These are phyloP conservation scores for Clupea harengus DNA, from an alignment of 2,113 vertebrate species.

Conservation along the genomic window DNA sequence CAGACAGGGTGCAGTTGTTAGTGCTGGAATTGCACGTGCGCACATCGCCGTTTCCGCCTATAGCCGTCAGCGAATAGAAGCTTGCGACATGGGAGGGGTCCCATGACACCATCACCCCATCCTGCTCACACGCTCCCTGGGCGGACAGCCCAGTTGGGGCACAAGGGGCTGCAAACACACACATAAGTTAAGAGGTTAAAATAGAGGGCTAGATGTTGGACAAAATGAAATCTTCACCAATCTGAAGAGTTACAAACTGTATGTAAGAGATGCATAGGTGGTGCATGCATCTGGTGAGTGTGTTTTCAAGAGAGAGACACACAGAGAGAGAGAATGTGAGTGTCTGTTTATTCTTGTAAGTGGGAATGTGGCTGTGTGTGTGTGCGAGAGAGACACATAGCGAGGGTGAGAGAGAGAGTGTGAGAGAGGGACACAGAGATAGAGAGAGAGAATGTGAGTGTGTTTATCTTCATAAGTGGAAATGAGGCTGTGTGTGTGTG, in stretches of 20 bases:
- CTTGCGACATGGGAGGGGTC: constrained; percentile 53
- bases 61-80: constrained; percentile 62
- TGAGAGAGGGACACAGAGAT: background rate
- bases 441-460: background rate
- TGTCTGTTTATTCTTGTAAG: background rate
- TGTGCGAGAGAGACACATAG: background rate
- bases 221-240: background rate
- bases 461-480: too few species aligned
- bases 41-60: constrained; percentile 50
- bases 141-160: constrained; percentile 56
- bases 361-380: background rate
- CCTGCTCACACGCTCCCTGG: constrained; percentile 46
- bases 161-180: constrained; percentile 65
- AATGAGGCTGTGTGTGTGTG: background rate
- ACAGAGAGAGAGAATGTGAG: background rate
- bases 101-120: constrained; percentile 58
- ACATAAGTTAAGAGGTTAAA: background rate
- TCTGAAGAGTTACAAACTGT: too few species aligned
- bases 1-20: constrained; percentile 61
- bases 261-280: background rate
- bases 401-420: background rate
- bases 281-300: background rate
- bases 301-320: background rate
- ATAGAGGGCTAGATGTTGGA: background rate
- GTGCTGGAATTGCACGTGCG: constrained; percentile 45